phyloP scores from a whole-genome alignment of 2,113 vertebrate genomes.

The Lichenostomus cassidix region DNA sequence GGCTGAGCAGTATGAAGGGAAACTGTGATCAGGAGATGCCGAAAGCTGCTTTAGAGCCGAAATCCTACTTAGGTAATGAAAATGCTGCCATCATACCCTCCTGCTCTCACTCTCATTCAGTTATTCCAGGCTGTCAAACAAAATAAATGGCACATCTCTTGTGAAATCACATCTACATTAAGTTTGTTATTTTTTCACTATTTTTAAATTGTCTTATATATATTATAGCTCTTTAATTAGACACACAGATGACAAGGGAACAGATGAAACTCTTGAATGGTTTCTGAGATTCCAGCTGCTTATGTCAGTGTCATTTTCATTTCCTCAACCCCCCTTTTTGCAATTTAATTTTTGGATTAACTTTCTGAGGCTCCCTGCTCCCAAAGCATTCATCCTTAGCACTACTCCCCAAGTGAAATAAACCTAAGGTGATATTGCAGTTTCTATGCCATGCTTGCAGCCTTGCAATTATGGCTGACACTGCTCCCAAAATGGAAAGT shows the following conservation, averaged over 20 bases:
- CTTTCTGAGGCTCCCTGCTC: background rate
- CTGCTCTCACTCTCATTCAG: background rate
- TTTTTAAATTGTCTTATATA: background rate
- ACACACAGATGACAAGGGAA: background rate
- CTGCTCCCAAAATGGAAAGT: background rate
- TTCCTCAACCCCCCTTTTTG: background rate
- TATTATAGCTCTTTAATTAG: slow-evolving; percentile 5
- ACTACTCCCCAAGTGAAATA: background rate
- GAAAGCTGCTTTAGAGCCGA: background rate
- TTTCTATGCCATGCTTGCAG: background rate
- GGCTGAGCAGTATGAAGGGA: background rate
- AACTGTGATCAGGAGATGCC: slow-evolving; percentile 1
- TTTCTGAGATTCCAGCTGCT: background rate
- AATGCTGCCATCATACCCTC: background rate
- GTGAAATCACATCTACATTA: slow-evolving; percentile 20
- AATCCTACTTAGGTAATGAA: background rate
- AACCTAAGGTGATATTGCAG: background rate
- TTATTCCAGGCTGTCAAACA: background rate
- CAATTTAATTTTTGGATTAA: background rate
- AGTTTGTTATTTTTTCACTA: background rate
- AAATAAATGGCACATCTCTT: slow-evolving; percentile 25
- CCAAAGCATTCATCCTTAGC: background rate
- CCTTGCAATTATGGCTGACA: background rate
- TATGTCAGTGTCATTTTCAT: background rate
- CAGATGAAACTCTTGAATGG: background rate